Evolutionary conservation across 2,113 vertebrate species (phyloP).

Genomic region (Strix aluco): DNA sequence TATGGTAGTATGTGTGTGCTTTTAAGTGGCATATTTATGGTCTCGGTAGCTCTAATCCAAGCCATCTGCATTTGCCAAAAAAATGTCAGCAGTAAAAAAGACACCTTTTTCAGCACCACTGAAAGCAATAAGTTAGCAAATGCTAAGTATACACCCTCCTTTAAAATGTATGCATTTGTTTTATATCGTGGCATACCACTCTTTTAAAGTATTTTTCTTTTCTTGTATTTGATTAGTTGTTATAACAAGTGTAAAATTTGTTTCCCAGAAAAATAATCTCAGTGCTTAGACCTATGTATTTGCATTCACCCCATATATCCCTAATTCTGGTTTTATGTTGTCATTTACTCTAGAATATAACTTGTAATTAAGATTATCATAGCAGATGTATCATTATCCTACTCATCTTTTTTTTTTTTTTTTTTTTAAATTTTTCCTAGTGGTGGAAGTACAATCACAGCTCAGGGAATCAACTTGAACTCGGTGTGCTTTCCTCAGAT

Average conservation of each 20-base stretch:
- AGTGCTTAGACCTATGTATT: background rate
- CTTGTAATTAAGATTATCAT: slow-evolving; percentile 11
- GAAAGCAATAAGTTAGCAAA: background rate
- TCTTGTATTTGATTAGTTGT: background rate
- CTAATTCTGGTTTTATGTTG: slow-evolving; percentile 20
- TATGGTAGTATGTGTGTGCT: background rate
- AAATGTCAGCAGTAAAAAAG: slow-evolving; percentile 13
- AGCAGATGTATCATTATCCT: background rate
- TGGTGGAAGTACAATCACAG: slow-evolving; percentile 94
- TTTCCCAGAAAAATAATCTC: background rate
- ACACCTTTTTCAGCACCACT: background rate
- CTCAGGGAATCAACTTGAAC: slow-evolving; percentile 88
- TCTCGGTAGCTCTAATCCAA: slow-evolving; percentile 37
- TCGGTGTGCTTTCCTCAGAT: slow-evolving; percentile 90
- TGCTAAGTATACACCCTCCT: background rate
- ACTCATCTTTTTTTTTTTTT: background rate
- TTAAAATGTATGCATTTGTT: background rate
- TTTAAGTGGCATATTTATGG: slow-evolving; percentile 39
- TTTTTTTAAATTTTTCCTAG: slow-evolving; percentile 70
- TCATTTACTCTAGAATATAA: slow-evolving; percentile 5
- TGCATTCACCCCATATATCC: background rate
- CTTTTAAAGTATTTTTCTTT: background rate
- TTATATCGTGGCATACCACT: background rate
- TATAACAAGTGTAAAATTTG: background rate
- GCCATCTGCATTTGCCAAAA: slow-evolving; percentile 35